These are phyloP conservation scores for Apomyelois bistriatella DNA, from an alignment of 2,888 invertebrate species.

Conservation along the genomic window DNA sequence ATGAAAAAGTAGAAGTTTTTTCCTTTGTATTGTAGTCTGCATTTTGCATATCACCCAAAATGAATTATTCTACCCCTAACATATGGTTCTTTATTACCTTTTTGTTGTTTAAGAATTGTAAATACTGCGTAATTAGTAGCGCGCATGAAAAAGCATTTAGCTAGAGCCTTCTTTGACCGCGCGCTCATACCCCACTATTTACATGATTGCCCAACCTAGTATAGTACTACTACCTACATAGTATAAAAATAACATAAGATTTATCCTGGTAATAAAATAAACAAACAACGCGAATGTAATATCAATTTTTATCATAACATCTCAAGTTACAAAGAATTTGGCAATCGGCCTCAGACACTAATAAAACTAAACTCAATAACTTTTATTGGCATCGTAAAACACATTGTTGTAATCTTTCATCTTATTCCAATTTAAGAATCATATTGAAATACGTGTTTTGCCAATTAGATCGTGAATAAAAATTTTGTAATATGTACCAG, in stretches of 20 bases:
- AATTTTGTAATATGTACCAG: neutral
- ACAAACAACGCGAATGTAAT: neutral
- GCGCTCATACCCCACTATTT: too few species aligned
- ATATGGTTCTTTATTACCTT: too few species aligned
- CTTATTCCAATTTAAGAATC: constrained; percentile 2
- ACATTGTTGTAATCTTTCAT: constrained; percentile 9
- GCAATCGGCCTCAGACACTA: constrained; percentile 3
- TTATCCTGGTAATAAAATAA: constrained; percentile 4
- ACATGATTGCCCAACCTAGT: too few species aligned
- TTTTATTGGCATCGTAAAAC: constrained; percentile 5
- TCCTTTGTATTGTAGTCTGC: too few species aligned
- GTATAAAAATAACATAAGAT: neutral
- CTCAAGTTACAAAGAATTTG: constrained; percentile 7
- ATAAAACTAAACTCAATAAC: constrained; percentile 11
- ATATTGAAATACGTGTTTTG: neutral
- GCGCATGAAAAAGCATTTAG: too few species aligned
- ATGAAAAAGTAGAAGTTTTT: too few species aligned
- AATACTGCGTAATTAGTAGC: too few species aligned
- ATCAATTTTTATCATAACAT: neutral
- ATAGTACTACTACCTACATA: too few species aligned
- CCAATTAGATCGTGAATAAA: constrained; percentile 1
- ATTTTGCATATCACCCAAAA: too few species aligned
- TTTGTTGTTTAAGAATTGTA: too few species aligned
- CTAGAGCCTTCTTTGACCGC: too few species aligned
- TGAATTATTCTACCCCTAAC: too few species aligned